Evolutionary conservation across 2,888 invertebrate genomes (phyloP).

Genomic region (Mechanitis messenoides): DNA sequence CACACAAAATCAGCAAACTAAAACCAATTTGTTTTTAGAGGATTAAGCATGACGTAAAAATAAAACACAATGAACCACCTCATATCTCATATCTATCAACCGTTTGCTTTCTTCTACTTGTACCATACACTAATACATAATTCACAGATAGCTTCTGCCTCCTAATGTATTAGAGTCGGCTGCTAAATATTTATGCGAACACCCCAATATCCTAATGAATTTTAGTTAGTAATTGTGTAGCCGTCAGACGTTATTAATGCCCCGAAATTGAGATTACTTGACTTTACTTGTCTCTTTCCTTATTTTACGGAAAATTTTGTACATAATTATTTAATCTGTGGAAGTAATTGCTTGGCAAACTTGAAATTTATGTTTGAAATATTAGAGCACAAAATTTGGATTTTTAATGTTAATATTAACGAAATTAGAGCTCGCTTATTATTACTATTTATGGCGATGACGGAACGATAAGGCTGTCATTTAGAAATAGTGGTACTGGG

Average conservation of each 20-base stretch:
- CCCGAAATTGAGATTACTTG: constrained; percentile 21
- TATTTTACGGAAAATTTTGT: not conserved
- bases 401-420: too few species aligned
- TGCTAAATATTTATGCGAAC: constrained; percentile 61
- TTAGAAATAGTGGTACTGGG: too few species aligned
- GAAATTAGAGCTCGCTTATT: too few species aligned
- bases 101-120: constrained; percentile 13
- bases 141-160: constrained; percentile 47
- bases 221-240: constrained; percentile 36
- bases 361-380: too few species aligned
- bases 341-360: not conserved
- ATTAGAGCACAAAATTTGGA: too few species aligned
- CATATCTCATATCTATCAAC: too few species aligned
- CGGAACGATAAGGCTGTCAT: too few species aligned
- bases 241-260: constrained; percentile 25
- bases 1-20: too few species aligned
- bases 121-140: constrained; percentile 49
- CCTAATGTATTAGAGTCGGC: constrained; percentile 59
- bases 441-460: too few species aligned
- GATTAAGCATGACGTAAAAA: too few species aligned
- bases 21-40: too few species aligned
- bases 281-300: constrained; percentile 13
- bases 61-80: too few species aligned
- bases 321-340: not conserved
- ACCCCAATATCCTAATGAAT: constrained; percentile 58